Conservation (phyloP, 2,113 vertebrate genomes). For the Sinocyclocheilus maitianheensis region DNA sequence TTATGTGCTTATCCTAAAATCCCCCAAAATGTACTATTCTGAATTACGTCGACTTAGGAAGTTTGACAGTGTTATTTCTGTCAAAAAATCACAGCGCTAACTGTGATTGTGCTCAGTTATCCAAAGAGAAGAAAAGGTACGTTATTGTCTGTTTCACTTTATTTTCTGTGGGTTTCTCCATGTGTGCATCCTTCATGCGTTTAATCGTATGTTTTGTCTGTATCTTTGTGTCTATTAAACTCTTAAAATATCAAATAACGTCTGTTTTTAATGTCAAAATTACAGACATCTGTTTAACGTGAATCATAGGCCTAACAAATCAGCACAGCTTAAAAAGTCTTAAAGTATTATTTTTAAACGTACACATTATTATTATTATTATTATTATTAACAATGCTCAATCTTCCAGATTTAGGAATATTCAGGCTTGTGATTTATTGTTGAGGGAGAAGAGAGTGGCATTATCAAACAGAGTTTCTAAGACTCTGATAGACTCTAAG, state of each 20-base stretch:
- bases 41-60: neutral
- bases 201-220: neutral
- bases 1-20: conserved; percentile 11
- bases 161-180: neutral
- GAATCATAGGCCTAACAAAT: conserved; percentile 7
- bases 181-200: neutral
- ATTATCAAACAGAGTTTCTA: neutral
- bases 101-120: neutral
- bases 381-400: neutral
- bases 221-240: neutral
- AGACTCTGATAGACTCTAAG: neutral
- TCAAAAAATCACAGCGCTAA: neutral
- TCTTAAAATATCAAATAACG: conserved; percentile 6
- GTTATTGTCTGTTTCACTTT: neutral
- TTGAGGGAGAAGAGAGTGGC: neutral
- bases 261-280: conserved; percentile 3
- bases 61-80: neutral
- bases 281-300: neutral
- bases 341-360: neutral
- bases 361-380: neutral
- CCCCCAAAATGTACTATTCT: neutral
- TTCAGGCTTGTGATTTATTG: neutral
- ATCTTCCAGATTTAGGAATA: neutral
- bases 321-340: neutral
- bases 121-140: conserved; percentile 19